Evolutionary conservation across 2,113 vertebrate genomes (phyloP).

Genomic region (Morphnarchus princeps): DNA sequence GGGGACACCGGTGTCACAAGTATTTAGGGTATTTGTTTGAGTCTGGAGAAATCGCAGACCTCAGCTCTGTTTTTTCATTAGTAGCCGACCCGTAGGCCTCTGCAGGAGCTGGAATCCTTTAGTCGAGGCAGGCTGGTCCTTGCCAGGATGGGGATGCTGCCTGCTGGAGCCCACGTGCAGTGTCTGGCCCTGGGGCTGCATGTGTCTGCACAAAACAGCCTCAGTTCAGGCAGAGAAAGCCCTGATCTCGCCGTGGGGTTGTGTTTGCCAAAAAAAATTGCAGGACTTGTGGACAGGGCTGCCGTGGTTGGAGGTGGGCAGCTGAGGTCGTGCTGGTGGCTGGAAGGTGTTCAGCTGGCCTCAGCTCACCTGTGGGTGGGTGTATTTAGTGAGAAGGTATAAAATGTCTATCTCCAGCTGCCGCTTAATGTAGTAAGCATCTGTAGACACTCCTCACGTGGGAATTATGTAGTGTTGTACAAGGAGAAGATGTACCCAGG

Average conservation of each 20-base stretch:
- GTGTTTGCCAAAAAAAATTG: background rate
- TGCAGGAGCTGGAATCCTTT: background rate
- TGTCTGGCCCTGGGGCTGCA: background rate
- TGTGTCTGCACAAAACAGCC: rapidly evolving
- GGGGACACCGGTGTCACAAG: background rate
- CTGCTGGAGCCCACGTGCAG: rapidly evolving
- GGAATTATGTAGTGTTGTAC: rapidly evolving
- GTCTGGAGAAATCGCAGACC: background rate
- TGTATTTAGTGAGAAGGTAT: background rate
- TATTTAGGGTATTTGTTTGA: background rate
- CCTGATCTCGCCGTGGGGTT: background rate
- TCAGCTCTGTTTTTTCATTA: background rate
- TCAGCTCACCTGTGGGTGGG: background rate
- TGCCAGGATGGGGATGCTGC: background rate
- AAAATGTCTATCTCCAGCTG: background rate
- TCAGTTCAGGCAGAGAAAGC: background rate
- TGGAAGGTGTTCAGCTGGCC: background rate
- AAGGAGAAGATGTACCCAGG: rapidly evolving
- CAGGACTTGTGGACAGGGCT: background rate
- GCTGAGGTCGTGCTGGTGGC: background rate
- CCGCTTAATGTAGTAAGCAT: background rate
- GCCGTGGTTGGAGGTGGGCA: background rate
- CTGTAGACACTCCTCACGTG: background rate
- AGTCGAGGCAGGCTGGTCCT: background rate
- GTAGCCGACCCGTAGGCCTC: rapidly evolving